A percentile compares a stretch with the other conserved stretches of the same genome.
phyloP scores from a whole-genome alignment of 2,888 invertebrate genomes.

The Emesis furor region DNA sequence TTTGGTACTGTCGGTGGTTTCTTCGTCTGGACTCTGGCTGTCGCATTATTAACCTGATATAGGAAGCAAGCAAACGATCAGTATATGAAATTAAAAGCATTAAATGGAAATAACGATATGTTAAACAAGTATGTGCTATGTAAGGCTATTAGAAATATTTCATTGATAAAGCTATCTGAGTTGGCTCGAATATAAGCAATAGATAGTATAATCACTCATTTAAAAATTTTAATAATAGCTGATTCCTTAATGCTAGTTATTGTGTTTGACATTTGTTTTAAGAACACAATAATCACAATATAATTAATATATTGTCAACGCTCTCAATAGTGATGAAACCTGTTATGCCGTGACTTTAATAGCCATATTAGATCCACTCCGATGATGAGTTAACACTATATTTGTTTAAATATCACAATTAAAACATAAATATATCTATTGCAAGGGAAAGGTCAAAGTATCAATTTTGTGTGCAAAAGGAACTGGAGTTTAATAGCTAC shows the following conservation, averaged over 20 bases:
- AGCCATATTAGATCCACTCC: neutral
- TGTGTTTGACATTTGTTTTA: neutral
- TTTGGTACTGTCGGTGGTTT: constrained; percentile 98
- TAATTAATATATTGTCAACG: neutral
- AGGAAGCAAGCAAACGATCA: constrained; percentile 84
- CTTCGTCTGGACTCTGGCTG: constrained; percentile 99
- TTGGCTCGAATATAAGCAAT: neutral
- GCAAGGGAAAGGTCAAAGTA: neutral
- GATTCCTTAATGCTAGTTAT: neutral
- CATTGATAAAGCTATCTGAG: neutral
- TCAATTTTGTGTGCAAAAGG: neutral
- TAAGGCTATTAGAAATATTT: neutral
- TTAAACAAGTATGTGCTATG: constrained; percentile 17
- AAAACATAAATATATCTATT: neutral
- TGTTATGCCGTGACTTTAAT: neutral
- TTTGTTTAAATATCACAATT: neutral
- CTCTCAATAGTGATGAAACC: neutral
- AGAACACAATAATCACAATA: neutral
- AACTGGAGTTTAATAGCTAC: neutral
- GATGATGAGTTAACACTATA: neutral
- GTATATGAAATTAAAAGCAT: constrained; percentile 47
- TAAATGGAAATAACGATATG: neutral
- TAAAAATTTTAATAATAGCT: neutral
- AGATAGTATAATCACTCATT: neutral
- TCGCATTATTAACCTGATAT: constrained; percentile 99